A percentile compares a stretch with the other conserved stretches of the same genome.
Conservation (phyloP, 2,888 invertebrate genomes). For the Drosophila quinaria region DNA sequence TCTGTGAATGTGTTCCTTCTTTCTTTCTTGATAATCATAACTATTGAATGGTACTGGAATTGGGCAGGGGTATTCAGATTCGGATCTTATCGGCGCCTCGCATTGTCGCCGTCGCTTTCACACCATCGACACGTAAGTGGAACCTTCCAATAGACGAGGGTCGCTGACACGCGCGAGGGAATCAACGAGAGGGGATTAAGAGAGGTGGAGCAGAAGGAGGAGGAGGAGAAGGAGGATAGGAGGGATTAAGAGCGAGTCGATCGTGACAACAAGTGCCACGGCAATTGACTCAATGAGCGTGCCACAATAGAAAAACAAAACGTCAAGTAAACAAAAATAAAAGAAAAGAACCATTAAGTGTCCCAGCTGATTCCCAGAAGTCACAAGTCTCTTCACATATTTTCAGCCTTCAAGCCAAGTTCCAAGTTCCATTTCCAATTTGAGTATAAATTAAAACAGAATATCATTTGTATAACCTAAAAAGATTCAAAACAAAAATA, state of each 20-base stretch:
- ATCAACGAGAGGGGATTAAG: not conserved
- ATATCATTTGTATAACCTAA: not conserved
- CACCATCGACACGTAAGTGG: constrained; percentile 55
- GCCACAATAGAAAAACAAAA: constrained; percentile 19
- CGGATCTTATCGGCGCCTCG: constrained; percentile 56
- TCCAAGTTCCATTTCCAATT: not conserved
- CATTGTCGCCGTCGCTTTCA: constrained; percentile 53
- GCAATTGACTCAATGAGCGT: constrained; percentile 52
- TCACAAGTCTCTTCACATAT: not conserved
- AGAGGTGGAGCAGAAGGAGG: not conserved
- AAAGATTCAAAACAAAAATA: not conserved
- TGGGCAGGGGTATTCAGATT: constrained; percentile 10
- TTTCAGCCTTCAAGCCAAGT: not conserved
- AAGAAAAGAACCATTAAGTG: constrained; percentile 41
- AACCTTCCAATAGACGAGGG: constrained; percentile 49
- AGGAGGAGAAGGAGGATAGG: no score
- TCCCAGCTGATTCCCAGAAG: constrained; percentile 6
- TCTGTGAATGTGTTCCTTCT: not conserved
- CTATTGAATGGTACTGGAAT: constrained; percentile 4
- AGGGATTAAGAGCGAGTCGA: constrained; percentile 20
- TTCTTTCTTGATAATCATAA: constrained; percentile 19
- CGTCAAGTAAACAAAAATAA: not conserved
- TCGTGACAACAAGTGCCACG: constrained; percentile 61
- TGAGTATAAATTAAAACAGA: constrained; percentile 21
- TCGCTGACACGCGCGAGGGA: constrained; percentile 54